A percentile compares a stretch with the other conserved stretches of the same genome.
These are phyloP conservation scores for Seira musarum DNA, from an alignment of 2,888 invertebrate genomes.

Conservation along the genomic window DNA sequence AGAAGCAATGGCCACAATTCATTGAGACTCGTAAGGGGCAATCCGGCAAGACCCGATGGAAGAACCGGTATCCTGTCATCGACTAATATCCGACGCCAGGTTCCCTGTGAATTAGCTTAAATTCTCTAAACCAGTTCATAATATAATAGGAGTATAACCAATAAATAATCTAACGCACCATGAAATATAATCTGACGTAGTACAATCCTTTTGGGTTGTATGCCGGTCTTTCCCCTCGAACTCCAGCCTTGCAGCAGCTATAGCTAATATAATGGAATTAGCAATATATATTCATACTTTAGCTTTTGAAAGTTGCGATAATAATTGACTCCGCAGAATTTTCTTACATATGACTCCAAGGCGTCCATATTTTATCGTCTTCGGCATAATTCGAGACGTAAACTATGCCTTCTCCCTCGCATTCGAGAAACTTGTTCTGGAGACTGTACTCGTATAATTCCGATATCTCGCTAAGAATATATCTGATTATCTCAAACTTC, in stretches of 20 bases:
- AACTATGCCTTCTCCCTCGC: constrained; percentile 54
- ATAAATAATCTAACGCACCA: too few species aligned
- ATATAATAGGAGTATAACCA: too few species aligned
- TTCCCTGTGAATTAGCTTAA: constrained; percentile 35
- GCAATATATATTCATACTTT: background rate
- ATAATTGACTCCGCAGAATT: too few species aligned
- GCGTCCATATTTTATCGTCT: constrained; percentile 52
- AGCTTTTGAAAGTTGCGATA: too few species aligned
- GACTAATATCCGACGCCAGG: constrained; percentile 61
- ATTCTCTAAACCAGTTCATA: too few species aligned
- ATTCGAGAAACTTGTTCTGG: constrained; percentile 47
- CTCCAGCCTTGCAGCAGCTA: constrained; percentile 53
- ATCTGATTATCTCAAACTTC: constrained; percentile 40
- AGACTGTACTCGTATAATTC: constrained; percentile 55
- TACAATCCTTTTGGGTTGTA: constrained; percentile 59
- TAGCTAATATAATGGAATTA: constrained; percentile 26
- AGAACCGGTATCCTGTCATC: constrained; percentile 61
- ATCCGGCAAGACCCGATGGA: constrained; percentile 31
- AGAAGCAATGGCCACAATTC: constrained; percentile 62
- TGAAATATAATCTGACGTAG: constrained; percentile 57
- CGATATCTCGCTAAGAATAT: constrained; percentile 57
- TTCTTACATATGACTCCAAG: constrained; percentile 58
- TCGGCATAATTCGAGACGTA: constrained; percentile 51
- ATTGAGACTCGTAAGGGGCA: constrained; percentile 49
- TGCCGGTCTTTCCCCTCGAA: constrained; percentile 36